Conservation (phyloP, 2,888 invertebrate genomes). For the Polyommatus icarus region DNA sequence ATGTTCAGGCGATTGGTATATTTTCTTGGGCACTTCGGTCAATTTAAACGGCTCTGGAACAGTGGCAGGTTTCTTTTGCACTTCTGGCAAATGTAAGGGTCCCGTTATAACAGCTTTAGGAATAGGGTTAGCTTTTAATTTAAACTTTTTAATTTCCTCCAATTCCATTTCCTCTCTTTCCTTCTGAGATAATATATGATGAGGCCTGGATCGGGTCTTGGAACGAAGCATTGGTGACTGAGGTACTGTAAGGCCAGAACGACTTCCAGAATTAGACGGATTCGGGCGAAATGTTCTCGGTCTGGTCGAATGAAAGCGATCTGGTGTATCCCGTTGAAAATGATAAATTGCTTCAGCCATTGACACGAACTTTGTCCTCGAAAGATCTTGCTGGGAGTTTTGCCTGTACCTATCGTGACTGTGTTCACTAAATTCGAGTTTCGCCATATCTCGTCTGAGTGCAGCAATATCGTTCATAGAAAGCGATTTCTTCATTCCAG, state of each 20-base stretch:
- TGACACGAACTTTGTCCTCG: slow-evolving; percentile 75
- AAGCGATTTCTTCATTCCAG: slow-evolving; percentile 62
- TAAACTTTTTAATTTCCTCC: slow-evolving; percentile 83
- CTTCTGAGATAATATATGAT: slow-evolving; percentile 77
- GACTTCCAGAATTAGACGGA: slow-evolving; percentile 46
- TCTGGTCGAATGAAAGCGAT: slow-evolving; percentile 71
- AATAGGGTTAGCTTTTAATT: slow-evolving; percentile 84
- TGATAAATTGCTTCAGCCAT: slow-evolving; percentile 81
- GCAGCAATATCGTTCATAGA: slow-evolving; percentile 66
- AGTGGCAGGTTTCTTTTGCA: slow-evolving; percentile 79
- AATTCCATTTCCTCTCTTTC: slow-evolving; percentile 82
- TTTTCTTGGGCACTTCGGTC: slow-evolving; percentile 77
- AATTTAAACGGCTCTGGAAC: slow-evolving; percentile 83
- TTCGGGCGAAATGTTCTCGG: slow-evolving; percentile 53
- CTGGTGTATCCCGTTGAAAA: slow-evolving; percentile 81
- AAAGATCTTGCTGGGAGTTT: slow-evolving; percentile 53
- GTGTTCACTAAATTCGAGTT: slow-evolving; percentile 47
- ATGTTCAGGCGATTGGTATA: slow-evolving; percentile 48
- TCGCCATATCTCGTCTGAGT: slow-evolving; percentile 52
- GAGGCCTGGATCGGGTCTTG: slow-evolving; percentile 77
- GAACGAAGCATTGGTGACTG: slow-evolving; percentile 78
- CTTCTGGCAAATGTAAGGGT: slow-evolving; percentile 68
- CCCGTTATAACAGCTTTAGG: slow-evolving; percentile 81
- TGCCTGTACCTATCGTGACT: slow-evolving; percentile 53
- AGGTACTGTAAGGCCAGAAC: slow-evolving; percentile 65